Evolutionary conservation across 2,113 vertebrate genomes (phyloP).

Genomic region (Paratilapia polleni): DNA sequence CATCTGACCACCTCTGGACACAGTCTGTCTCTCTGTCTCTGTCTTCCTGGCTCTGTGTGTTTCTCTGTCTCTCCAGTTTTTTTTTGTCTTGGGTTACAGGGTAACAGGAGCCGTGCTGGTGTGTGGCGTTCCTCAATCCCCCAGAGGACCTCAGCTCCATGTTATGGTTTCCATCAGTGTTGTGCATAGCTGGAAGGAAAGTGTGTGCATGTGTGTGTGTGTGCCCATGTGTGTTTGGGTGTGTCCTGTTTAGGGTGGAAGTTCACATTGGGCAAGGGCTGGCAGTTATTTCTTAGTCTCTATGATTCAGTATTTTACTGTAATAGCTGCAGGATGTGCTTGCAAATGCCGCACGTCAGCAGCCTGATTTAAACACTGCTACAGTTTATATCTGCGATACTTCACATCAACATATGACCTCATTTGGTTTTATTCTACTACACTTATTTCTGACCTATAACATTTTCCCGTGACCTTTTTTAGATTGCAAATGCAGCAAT

Average conservation of each 20-base stretch:
- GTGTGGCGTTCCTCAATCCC: slow-evolving; percentile 76
- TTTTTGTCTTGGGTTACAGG: slow-evolving; percentile 72
- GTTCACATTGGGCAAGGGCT: slow-evolving; percentile 11
- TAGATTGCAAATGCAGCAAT: slow-evolving; percentile 12
- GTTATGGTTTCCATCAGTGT: slow-evolving; percentile 80
- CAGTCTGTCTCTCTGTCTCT: slow-evolving; percentile 15
- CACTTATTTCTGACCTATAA: slow-evolving; percentile 45
- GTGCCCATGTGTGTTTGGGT: slow-evolving; percentile 17
- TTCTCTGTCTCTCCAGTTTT: slow-evolving; percentile 47
- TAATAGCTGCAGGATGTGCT: slow-evolving; percentile 43
- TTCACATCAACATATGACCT: slow-evolving; percentile 52
- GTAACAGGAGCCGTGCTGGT: slow-evolving; percentile 75
- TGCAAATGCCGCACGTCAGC: slow-evolving; percentile 47
- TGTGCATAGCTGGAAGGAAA: slow-evolving; percentile 55
- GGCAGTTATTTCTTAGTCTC: slow-evolving; percentile 28
- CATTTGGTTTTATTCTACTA: slow-evolving; percentile 25
- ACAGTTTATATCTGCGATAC: slow-evolving; percentile 26
- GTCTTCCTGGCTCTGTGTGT: slow-evolving; percentile 50
- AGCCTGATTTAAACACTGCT: slow-evolving; percentile 42
- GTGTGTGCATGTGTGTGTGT: slow-evolving; percentile 25
- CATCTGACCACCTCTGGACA: slow-evolving; percentile 41
- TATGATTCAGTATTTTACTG: slow-evolving; percentile 27
- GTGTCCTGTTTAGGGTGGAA: slow-evolving; percentile 37
- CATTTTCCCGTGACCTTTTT: slow-evolving; percentile 38
- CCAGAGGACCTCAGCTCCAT: slow-evolving; percentile 65